Evolutionary conservation across 2,113 vertebrate genomes (phyloP), one percentile per base, ranked within the genome.

Genomic region (Cinclus mexicanus): DNA sequence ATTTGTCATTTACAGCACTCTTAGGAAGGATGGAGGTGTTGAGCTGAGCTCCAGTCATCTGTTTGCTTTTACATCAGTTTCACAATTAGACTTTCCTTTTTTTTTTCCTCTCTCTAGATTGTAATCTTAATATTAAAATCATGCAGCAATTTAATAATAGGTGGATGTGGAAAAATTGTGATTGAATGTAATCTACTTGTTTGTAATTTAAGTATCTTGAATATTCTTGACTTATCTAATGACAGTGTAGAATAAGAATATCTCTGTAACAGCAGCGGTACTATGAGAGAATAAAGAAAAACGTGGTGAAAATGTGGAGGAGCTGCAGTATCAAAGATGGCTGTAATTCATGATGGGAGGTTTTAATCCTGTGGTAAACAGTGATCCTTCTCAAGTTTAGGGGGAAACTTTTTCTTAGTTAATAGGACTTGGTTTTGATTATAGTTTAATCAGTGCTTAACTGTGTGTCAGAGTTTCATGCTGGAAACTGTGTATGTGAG

Each of bases 121-220:
- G 6, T 76, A 4, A 53, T 87, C 23, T 55, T 82, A 57, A 41
- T 3, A 8, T 26, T 52, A n/a, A 63, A 92, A 37, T 70, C 1
- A 0, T 8, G 2, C 41, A 70, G n/a, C 37, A 41, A 7, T 1
- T 0, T 53, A 50, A 61, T 33, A 87, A 42, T 7, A 55, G 28
- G 28, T 61, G 18, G 11, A 31, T 65, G 41, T 75, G 12, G 20
- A 56, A 80, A 41, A 90, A 37, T 4, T 49, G 8, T 57, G 25
- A 33, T 35, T 79, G 22, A 67, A 70, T 68, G 11, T 76, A 47
- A 59, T 10, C 16, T 33, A 16, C 12, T 59, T 69, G 14, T 44
- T 72, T 49, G n/a, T 72, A 21, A n/a, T 23, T 76, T 59, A 56
- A 72, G 4, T 75, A 69, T 37, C 24, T 55, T 47, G 59, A 92